phyloP scores from a whole-genome alignment of 2,113 vertebrate species.

The Bos indicus region DNA sequence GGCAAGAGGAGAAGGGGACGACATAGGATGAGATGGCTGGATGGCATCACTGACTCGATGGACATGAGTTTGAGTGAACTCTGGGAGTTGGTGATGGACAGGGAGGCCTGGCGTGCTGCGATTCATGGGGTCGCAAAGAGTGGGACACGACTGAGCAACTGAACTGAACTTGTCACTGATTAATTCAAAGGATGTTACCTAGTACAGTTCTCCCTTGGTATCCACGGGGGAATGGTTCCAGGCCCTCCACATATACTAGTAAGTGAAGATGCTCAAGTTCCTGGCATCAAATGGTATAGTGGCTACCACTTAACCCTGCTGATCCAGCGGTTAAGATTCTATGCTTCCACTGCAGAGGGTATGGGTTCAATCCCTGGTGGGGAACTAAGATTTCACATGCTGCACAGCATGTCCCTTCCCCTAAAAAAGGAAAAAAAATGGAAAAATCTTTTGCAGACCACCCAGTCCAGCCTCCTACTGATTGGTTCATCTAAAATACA shows the following conservation, averaged over 20 bases:
- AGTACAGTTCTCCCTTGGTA: neutral
- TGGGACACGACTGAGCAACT: too few relatives aligned
- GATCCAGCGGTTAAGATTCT: neutral
- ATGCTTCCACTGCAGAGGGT: neutral
- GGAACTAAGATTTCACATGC: neutral
- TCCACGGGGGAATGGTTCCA: neutral
- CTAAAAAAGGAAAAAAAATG: neutral
- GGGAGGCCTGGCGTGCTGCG: too few relatives aligned
- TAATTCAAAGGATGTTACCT: neutral
- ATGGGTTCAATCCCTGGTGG: neutral
- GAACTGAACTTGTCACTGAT: neutral
- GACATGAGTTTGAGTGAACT: too few relatives aligned
- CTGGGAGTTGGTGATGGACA: too few relatives aligned
- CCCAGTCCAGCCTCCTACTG: neutral
- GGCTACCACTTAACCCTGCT: neutral
- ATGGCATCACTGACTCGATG: too few relatives aligned
- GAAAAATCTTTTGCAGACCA: neutral
- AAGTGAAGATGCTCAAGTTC: neutral
- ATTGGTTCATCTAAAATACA: neutral
- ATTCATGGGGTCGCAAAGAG: too few relatives aligned
- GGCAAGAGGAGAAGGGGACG: too few relatives aligned
- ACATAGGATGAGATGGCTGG: too few relatives aligned
- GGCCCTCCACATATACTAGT: neutral
- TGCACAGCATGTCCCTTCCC: neutral
- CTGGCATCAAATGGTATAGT: neutral